Evolutionary conservation across 1,140 invertebrate species (phyloP), one percentile per base, ranked within the genome.

Genomic region (Carcinoscorpius rotundicauda): DNA sequence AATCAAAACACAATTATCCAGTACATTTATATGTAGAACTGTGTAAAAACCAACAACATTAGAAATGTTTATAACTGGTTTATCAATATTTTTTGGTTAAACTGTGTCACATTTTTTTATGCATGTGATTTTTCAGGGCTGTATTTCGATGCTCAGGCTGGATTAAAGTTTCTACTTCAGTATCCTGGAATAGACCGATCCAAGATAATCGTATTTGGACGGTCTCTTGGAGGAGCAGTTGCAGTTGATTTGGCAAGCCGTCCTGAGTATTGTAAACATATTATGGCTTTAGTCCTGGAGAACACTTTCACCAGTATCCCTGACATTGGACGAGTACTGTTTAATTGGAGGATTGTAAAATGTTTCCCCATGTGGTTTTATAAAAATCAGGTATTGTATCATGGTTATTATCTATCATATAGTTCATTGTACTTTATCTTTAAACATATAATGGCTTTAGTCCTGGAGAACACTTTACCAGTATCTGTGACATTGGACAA

Each of bases 251-350:
- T 94, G 68, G 87, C 87, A 10, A 83, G 84, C 59, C 83, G 85
- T 67, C 77, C 83, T 59, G 83, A 88, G 67, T 87, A 88, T 75
- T 65, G 69, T 60, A 64, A 66, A 51, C 66, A 71, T 78, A 85
- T 95, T 65, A 86, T 87, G 83, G 91, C 86, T 71, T 76, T 95
- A 68, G 84, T 97, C 69, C 81, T 97, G 51, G 93, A 97, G 79
- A 97, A 97, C 75, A 95, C 93, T 56, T 97, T 97, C 74, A 95
- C 91, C 6, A 92, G 87, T 74, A 91, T 97, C 76, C 91, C 90
- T 50, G 90, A 93, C 69, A 94, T 96, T 85, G 91, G 89, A 48
- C 74, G 68, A 66, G 67, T 72, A n/a, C 67, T 77, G 60, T 71
- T 78, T 61, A 68, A 72, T 61, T n/a, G 80, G 82, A 71, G 58